Conservation (phyloP, 2,797 vertebrate species). For the Halcyon leucocephala region DNA sequence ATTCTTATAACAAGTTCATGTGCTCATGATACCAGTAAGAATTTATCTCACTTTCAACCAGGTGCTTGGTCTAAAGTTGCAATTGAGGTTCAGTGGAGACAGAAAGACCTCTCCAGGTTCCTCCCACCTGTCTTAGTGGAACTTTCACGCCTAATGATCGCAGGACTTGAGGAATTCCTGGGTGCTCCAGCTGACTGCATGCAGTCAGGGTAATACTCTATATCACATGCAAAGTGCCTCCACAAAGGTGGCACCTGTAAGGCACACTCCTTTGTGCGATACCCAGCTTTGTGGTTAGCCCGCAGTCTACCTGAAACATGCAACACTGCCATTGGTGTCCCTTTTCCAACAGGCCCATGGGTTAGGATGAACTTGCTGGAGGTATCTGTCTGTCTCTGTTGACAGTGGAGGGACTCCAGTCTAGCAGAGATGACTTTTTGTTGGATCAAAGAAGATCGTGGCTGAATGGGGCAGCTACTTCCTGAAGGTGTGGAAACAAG, state of each 20-base stretch:
- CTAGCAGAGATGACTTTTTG: neutral
- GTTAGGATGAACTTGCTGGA: neutral
- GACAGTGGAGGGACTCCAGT: neutral
- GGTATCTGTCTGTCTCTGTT: neutral
- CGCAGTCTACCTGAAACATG: fast-evolving
- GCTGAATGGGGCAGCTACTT: neutral
- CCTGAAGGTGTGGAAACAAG: fast-evolving
- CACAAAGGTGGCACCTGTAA: neutral
- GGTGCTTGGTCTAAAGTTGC: neutral
- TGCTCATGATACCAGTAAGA: neutral
- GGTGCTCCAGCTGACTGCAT: neutral
- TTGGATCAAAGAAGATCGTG: neutral
- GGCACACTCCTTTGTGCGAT: neutral
- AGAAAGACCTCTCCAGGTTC: neutral
- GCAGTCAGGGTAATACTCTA: fast-evolving
- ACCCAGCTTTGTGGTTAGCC: neutral
- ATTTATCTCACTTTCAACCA: neutral
- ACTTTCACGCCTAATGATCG: neutral
- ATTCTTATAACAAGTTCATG: fast-evolving
- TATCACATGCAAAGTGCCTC: neutral
- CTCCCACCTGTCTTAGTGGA: neutral
- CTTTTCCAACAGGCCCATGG: neutral
- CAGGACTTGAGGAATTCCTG: neutral
- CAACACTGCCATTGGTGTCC: fast-evolving
- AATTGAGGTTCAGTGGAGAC: neutral